Base-by-base conservation (phyloP, 2,113 vertebrate genomes). In the Erythrolamprus reginae region DNA sequence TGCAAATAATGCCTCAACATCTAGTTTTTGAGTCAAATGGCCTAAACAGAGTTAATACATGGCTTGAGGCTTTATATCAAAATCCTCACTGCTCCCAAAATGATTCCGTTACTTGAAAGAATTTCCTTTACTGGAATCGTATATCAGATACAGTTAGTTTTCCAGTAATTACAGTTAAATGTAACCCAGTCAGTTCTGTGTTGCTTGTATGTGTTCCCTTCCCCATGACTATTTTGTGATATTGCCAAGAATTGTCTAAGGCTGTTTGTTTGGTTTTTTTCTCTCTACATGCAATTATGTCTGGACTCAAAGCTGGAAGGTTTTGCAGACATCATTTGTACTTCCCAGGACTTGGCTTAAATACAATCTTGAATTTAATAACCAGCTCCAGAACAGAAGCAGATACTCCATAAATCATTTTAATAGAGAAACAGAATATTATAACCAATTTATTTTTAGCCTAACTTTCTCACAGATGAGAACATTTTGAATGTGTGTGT, bases 391-490 rank as follows among this genome's bases (percentile, higher is more conserved):
- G 88, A 92, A 88, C 24, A 93, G 89, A 94, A 92, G 58, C 6
- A 89, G 88, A 85, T 91, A 53, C n/a, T 84, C 56, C 17, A 91
- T 93, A 93, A 93, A 94, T 91, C n/a, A 91, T 21, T 8, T 15
- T 6, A 89, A 88, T 82, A 26, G 55, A 53, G 53, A 91, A 90
- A 2, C 91, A 86, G 33, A 17, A 58, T 42, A 13, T 61, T 83
- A 83, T 70, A 56, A 88, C 86, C 86, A 0, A 8, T 33, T n/a
- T 51, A 61, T 91, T 0, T 61, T 84, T 61, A 0, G 13, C 28
- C 38, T 92, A 88, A 92, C 91, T 93, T 94, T 24, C 28, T 17
- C 6, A 3, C 1, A 26, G 86, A 50, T 87, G 45, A 89, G 51
- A 86, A n/a, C 47, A 90, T 82, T 86, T 47, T 86, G 28, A 87